These are phyloP conservation scores for Pantherophis alleghaniensis DNA, from an alignment of 2,797 vertebrate genomes.

Conservation along the genomic window DNA sequence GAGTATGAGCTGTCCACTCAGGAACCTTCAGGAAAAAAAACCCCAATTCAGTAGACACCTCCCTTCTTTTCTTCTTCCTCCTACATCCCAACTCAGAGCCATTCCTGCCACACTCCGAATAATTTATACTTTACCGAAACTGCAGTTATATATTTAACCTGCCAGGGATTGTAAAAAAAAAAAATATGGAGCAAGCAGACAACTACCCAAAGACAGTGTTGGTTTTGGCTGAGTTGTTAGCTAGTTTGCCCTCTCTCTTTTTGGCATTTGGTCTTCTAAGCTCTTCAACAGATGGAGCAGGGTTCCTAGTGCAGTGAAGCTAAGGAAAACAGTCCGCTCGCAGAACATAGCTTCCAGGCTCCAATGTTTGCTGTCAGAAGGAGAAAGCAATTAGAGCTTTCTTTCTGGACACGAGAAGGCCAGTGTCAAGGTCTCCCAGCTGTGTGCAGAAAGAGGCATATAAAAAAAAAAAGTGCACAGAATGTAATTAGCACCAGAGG, in stretches of 20 bases:
- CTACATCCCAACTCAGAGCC: neutral
- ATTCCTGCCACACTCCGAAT: constrained; percentile 36
- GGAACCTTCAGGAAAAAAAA: neutral
- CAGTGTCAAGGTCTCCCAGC: neutral
- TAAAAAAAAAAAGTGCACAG: neutral
- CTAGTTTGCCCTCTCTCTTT: constrained; percentile 51
- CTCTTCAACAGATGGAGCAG: neutral
- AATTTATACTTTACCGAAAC: constrained; percentile 53
- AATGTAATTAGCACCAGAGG: neutral
- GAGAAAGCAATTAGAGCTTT: neutral
- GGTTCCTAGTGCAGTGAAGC: neutral
- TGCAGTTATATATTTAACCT: constrained; percentile 54
- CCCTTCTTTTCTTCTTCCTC: neutral
- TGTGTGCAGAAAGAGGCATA: neutral
- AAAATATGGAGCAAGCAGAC: constrained; percentile 57
- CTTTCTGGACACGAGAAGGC: neutral
- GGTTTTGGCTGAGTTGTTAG: constrained; percentile 67
- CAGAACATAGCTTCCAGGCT: neutral
- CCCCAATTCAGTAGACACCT: neutral
- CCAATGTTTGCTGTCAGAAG: neutral
- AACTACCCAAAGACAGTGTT: constrained; percentile 67
- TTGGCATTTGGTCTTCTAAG: neutral
- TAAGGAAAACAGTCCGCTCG: neutral
- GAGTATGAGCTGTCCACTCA: neutral
- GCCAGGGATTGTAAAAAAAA: constrained; percentile 63